A percentile compares a stretch with the other conserved stretches of the same genome.
Evolutionary conservation across 2,888 invertebrate genomes (phyloP).

Genomic region (Drosophila affinis): DNA sequence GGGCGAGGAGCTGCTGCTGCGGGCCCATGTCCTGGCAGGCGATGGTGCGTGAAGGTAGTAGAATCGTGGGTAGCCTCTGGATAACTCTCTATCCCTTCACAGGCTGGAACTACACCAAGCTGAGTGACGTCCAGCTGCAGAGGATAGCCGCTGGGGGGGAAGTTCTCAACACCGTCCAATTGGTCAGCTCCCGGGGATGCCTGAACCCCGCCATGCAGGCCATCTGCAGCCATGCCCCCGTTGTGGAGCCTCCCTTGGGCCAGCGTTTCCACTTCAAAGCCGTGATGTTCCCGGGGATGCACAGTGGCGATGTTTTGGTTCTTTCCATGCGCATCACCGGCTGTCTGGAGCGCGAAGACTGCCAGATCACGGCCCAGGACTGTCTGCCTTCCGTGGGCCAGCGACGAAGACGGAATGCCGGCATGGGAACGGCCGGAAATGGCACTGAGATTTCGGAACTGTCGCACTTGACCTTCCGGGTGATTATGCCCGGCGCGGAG

Average conservation of each 20-base stretch:
- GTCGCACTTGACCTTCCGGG: slow-evolving; percentile 80
- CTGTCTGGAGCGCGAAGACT: slow-evolving; percentile 85
- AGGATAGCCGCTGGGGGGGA: slow-evolving; percentile 80
- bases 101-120: slow-evolving; percentile 85
- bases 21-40: slow-evolving; percentile 85
- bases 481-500: slow-evolving; percentile 62
- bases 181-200: slow-evolving; percentile 84
- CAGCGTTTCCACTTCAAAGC: slow-evolving; percentile 85
- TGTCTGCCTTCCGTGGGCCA: slow-evolving; percentile 65
- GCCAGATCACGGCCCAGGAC: slow-evolving; percentile 80
- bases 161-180: slow-evolving; percentile 80
- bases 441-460: slow-evolving; percentile 78
- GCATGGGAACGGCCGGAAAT: background rate
- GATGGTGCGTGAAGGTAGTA: slow-evolving; percentile 84
- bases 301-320: slow-evolving; percentile 85
- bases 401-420: slow-evolving; percentile 66
- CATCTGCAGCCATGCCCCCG: slow-evolving; percentile 84
- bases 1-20: slow-evolving; percentile 86
- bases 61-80: background rate
- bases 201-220: slow-evolving; percentile 84
- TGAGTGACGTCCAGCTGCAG: slow-evolving; percentile 85
- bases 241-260: slow-evolving; percentile 83
- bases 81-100: rapidly evolving
- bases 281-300: slow-evolving; percentile 86
- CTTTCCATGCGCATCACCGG: slow-evolving; percentile 85